Conservation (phyloP, 2,797 vertebrate genomes). For the Enteromius mattozi region DNA sequence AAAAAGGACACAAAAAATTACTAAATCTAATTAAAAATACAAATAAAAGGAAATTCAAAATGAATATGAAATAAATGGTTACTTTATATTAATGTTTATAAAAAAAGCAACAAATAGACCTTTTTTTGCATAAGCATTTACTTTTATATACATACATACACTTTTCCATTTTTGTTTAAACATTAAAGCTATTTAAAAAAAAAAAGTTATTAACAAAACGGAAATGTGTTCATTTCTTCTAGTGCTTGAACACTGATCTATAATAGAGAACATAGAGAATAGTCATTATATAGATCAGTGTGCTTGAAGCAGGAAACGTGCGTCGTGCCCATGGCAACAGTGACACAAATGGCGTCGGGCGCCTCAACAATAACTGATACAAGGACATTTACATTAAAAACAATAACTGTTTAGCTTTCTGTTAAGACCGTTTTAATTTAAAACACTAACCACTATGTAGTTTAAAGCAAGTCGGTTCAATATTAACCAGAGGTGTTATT, state of each 20-base stretch:
- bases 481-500: not conserved
- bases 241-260: too few species aligned
- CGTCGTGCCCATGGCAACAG: constrained; percentile 61
- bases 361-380: constrained; percentile 11
- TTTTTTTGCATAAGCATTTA: not conserved
- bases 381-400: constrained; percentile 43
- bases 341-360: constrained; percentile 51
- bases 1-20: too few species aligned
- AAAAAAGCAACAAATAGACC: not conserved
- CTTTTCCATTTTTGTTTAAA: not conserved
- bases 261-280: too few species aligned
- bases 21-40: not conserved
- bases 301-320: constrained; percentile 2
- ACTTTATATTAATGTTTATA: not conserved
- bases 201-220: not conserved
- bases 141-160: not conserved
- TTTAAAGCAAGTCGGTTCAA: not conserved
- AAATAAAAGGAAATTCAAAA: not conserved
- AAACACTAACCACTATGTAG: not conserved
- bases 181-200: not conserved
- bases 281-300: too few species aligned
- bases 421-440: not conserved
- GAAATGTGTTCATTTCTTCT: not conserved
- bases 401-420: constrained; percentile 50
- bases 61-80: not conserved